phyloP scores from a whole-genome alignment of 2,797 vertebrate species.

The Pygocentrus nattereri region DNA sequence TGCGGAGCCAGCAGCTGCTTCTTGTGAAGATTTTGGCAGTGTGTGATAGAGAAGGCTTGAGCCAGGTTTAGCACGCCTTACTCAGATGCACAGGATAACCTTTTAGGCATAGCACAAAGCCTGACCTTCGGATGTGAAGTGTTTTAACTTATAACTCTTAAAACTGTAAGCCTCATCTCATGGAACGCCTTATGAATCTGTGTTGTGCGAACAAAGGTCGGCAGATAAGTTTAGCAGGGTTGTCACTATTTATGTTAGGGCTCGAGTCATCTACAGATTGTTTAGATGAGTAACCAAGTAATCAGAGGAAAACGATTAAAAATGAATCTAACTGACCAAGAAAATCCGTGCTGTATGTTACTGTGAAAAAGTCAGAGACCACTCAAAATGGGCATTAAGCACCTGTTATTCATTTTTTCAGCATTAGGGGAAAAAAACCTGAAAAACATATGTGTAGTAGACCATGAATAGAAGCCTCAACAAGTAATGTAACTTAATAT shows the following conservation, averaged over 20 bases:
- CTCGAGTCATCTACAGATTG: neutral
- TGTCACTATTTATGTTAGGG: neutral
- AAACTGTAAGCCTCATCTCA: neutral
- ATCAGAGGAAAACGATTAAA: neutral
- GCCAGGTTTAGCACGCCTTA: slow-evolving; percentile 60
- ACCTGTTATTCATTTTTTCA: no score
- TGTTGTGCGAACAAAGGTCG: slow-evolving; percentile 21
- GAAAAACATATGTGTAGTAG: no score
- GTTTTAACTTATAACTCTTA: slow-evolving; percentile 20
- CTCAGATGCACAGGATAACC: slow-evolving; percentile 60
- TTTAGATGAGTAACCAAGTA: neutral
- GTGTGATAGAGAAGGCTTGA: slow-evolving; percentile 30
- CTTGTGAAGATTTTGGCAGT: slow-evolving; percentile 63
- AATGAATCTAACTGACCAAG: neutral
- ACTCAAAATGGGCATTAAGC: no score
- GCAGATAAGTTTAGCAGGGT: neutral
- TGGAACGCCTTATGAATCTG: slow-evolving; percentile 28
- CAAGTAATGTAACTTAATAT: no score
- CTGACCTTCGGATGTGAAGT: slow-evolving; percentile 1
- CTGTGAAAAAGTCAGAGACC: no score
- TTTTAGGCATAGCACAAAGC: slow-evolving; percentile 41
- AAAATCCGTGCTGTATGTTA: no score
- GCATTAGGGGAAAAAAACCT: no score
- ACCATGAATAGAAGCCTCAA: no score
- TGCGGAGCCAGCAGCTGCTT: slow-evolving; percentile 67